Conservation (phyloP, 2,113 vertebrate genomes). For the Passer montanus region DNA sequence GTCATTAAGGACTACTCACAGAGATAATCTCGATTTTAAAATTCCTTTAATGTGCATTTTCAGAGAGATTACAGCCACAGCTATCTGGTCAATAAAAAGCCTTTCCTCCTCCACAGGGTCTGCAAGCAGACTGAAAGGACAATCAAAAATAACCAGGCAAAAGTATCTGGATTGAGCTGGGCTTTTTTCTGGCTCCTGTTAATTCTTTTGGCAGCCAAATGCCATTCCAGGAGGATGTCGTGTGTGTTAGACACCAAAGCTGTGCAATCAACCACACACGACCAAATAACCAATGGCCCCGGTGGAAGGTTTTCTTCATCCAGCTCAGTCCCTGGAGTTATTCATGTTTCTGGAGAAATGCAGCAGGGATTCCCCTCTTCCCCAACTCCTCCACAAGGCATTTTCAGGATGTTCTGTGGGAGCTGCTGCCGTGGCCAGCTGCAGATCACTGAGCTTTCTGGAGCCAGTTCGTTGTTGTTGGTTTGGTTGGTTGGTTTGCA, state of each 20-base stretch:
- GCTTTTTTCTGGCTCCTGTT: not conserved
- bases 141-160: not conserved
- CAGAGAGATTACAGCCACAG: constrained; percentile 45
- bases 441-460: not conserved
- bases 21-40: constrained; percentile 54
- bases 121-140: not conserved
- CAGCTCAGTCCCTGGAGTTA: not conserved
- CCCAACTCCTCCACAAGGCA: fast-evolving
- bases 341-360: not conserved
- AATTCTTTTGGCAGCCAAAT: not conserved
- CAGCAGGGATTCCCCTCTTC: not conserved
- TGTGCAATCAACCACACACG: not conserved
- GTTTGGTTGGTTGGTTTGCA: not conserved
- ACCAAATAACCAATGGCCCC: not conserved
- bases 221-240: not conserved
- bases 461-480: fast-evolving
- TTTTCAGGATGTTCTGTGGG: not conserved
- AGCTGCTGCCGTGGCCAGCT: not conserved
- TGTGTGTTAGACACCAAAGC: not conserved
- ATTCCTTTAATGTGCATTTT: constrained; percentile 54
- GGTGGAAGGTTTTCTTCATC: not conserved
- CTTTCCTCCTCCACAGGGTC: not conserved
- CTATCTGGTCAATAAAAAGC: constrained; percentile 56
- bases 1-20: not conserved
- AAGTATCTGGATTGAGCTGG: not conserved